Conservation (phyloP, 2,797 vertebrate genomes). For the Sebastes nivosus region DNA sequence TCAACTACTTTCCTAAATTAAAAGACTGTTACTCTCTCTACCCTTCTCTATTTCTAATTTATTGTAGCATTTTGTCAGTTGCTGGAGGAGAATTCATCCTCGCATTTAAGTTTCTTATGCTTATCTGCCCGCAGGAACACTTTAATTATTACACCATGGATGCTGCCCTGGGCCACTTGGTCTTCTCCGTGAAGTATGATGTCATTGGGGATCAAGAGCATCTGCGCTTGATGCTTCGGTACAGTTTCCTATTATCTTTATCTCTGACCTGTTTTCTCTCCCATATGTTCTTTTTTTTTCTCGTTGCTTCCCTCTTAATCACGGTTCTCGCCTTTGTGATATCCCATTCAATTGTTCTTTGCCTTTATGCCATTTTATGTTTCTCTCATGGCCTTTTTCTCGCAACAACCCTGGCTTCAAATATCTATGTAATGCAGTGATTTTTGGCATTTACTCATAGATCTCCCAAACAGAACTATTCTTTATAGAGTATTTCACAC, state of each 20-base stretch:
- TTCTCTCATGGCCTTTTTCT: background rate
- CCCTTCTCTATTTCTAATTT: background rate
- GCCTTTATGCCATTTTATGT: background rate
- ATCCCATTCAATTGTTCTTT: background rate
- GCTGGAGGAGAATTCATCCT: conserved; percentile 9
- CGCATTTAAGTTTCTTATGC: conserved; percentile 38
- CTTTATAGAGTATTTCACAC: background rate
- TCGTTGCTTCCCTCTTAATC: background rate
- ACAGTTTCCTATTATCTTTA: conserved; percentile 40
- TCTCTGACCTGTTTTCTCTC: conserved; percentile 21
- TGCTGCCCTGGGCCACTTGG: conserved; percentile 89
- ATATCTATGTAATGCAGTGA: background rate
- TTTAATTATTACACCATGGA: conserved; percentile 99
- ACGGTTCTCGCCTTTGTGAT: background rate
- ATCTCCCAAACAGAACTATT: background rate
- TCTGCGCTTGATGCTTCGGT: conserved; percentile 93
- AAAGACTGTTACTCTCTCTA: background rate
- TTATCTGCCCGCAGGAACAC: conserved; percentile 88
- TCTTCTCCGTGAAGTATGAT: conserved; percentile 97
- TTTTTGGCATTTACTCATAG: background rate
- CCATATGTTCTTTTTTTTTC: background rate
- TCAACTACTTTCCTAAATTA: conserved; percentile 5
- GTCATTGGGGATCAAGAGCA: conserved; percentile 96
- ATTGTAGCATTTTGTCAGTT: background rate
- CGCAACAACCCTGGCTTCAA: background rate